phyloP scores from a whole-genome alignment of 2,797 vertebrate species.

The Danio kyathit region DNA sequence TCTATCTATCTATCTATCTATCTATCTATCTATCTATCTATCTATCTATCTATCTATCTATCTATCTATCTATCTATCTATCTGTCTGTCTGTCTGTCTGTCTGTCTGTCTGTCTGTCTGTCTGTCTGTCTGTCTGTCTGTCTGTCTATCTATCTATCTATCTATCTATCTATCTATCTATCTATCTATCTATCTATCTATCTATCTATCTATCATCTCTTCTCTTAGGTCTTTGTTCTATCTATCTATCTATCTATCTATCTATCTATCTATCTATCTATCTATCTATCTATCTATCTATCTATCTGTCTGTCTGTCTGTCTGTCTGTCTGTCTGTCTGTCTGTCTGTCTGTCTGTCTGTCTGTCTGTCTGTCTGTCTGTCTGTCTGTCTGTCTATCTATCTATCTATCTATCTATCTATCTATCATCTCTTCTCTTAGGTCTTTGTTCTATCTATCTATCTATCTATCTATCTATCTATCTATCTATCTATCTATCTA shows the following conservation, averaged over 20 bases:
- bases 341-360: too few relatives aligned
- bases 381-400: not conserved
- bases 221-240: too few relatives aligned
- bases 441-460: not conserved
- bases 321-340: not conserved
- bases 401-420: not conserved
- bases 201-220: not conserved
- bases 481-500: not conserved
- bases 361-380: not conserved
- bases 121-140: not conserved
- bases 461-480: not conserved
- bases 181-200: not conserved
- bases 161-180: not conserved
- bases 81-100: not conserved
- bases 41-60: not conserved
- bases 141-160: not conserved
- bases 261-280: not conserved
- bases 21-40: not conserved
- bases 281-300: not conserved
- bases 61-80: not conserved
- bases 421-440: too few relatives aligned
- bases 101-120: too few relatives aligned
- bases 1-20: not conserved
- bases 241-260: not conserved
- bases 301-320: not conserved